Base-by-base conservation (phyloP, 2,113 vertebrate species). In the Sinocyclocheilus grahami region DNA sequence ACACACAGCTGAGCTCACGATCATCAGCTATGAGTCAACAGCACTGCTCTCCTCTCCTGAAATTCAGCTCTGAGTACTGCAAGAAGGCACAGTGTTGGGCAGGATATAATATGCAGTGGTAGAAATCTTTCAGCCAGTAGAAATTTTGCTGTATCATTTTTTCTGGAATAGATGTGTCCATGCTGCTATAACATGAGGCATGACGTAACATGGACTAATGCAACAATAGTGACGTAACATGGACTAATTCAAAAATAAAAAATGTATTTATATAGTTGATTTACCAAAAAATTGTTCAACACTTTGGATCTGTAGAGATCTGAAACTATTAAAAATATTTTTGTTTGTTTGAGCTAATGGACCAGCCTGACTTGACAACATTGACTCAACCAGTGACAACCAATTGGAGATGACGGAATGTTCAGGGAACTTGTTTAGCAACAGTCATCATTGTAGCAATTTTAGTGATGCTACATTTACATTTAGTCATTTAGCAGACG, bases 1-100 rank as follows among this genome's bases (percentile, higher is more conserved):
- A 83, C 62, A 62, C 86, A 83, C 88, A 89, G 90, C 88, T 87
- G 90, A 53, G 86, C 79, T 77, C 69, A 53, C 42, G 55, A 72
- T 62, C 86, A 87, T 77, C 69, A 48, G 30, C 48, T 33, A 39
- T 62, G 53, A 60, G 76, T 55, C 48, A 80, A 79, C 81, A 75
- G 48, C 85, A 63, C 53, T 8, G n/a, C 33, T 60, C 39, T 78
- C 37, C 14, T 20, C 51, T 37, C 30, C 72, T 51, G 51, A 27
- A 30, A 51, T 53, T 48, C 22, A 55, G 3, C n/a, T 24, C 22
- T 42, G 67, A 42, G 12, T 11, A 12, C 20, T 4, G 39, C 39
- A 74, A 10, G 5, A 13, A 74, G 37, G 37, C 71, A n/a, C 71
- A 74, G 20, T 4, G 39, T 39, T 72, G 37, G 6, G 65, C 2